Conservation (phyloP, 2,888 invertebrate species). For the Amaurobius ferox region DNA sequence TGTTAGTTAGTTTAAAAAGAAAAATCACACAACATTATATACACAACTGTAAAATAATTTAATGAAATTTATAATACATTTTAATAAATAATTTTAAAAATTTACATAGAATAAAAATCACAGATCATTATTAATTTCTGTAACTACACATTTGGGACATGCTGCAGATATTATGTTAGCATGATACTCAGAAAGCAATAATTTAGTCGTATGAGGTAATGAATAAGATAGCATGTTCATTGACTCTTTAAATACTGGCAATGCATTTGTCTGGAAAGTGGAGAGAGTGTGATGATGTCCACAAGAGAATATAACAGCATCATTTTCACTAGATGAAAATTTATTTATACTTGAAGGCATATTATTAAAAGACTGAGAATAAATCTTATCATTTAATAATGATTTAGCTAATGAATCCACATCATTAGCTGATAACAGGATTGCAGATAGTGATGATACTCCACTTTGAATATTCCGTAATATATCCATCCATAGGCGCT, state of each 20-base stretch:
- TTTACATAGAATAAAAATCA: slow-evolving; percentile 27
- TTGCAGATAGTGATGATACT: slow-evolving; percentile 43
- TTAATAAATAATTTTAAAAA: no score
- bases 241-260: slow-evolving; percentile 63
- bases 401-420: slow-evolving; percentile 67
- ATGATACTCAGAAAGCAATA: slow-evolving; percentile 59
- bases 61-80: no score
- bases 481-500: slow-evolving; percentile 67
- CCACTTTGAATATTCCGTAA: slow-evolving; percentile 63
- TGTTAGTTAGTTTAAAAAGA: no score
- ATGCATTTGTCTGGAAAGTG: slow-evolving; percentile 45
- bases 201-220: slow-evolving; percentile 50
- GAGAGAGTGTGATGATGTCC: slow-evolving; percentile 67
- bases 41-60: no score
- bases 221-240: slow-evolving; percentile 44
- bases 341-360: slow-evolving; percentile 22
- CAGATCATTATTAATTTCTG: slow-evolving; percentile 66
- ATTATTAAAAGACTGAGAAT: slow-evolving; percentile 36
- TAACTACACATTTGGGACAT: slow-evolving; percentile 69
- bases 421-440: slow-evolving; percentile 47
- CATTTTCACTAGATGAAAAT: slow-evolving; percentile 37
- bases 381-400: slow-evolving; percentile 58
- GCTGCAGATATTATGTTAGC: slow-evolving; percentile 60
- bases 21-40: no score
- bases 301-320: slow-evolving; percentile 66